Conservation (phyloP, 1,140 invertebrate genomes). For the Drosophila baimaii region DNA sequence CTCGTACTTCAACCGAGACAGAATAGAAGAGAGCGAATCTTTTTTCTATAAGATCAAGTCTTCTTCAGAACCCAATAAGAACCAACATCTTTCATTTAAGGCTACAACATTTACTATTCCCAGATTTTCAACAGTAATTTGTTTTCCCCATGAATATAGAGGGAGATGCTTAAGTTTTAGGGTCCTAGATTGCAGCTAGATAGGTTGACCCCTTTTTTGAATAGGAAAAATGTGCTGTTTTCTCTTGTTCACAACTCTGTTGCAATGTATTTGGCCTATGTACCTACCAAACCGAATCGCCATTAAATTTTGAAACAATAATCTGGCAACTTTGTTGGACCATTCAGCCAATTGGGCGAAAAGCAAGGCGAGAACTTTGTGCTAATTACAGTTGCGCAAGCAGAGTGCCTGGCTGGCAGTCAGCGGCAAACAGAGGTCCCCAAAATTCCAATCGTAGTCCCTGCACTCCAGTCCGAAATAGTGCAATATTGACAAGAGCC, state of each 20-base stretch:
- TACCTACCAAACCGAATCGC: conserved; percentile 10
- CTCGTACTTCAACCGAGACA: too few relatives aligned
- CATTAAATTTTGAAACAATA: conserved; percentile 38
- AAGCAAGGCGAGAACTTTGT: conserved; percentile 39
- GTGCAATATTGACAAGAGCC: conserved; percentile 58
- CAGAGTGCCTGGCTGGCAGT: conserved; percentile 27
- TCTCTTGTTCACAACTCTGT: neutral
- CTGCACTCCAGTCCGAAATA: conserved; percentile 15
- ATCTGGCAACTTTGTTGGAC: conserved; percentile 26
- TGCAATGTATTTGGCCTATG: neutral
- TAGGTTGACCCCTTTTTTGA: too few relatives aligned
- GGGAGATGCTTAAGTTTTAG: too few relatives aligned
- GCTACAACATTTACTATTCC: too few relatives aligned
- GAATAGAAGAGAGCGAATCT: too few relatives aligned
- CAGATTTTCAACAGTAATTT: too few relatives aligned
- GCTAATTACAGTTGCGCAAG: conserved; percentile 52
- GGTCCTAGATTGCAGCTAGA: too few relatives aligned
- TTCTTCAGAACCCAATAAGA: too few relatives aligned
- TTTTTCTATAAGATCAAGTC: too few relatives aligned
- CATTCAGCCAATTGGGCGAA: conserved; percentile 17
- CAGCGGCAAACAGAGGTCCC: conserved; percentile 4
- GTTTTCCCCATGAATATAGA: too few relatives aligned
- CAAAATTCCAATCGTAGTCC: conserved; percentile 28
- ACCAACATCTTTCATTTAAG: too few relatives aligned
- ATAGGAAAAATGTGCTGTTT: neutral